Evolutionary conservation across 23 tunicate genomes (phyloP).

Genomic region (Trididemnum miniatum): DNA sequence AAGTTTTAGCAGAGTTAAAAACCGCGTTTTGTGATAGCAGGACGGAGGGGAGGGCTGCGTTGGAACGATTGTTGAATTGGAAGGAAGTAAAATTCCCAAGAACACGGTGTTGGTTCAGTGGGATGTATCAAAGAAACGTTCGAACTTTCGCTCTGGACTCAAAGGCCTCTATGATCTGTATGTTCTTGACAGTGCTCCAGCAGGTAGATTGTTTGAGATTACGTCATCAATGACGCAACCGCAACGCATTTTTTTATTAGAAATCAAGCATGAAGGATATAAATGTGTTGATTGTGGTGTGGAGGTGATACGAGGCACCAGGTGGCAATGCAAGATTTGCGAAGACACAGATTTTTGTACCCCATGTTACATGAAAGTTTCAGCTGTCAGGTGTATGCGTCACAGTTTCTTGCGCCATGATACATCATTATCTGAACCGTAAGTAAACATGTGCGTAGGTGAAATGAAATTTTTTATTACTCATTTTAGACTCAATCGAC

Average conservation of each 20-base stretch:
- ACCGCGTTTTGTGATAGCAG: too few relatives aligned
- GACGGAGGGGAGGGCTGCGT: slow-evolving; percentile 65
- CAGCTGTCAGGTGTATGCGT: background rate
- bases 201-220: slow-evolving; percentile 8
- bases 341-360: slow-evolving; percentile 50
- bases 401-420: slow-evolving; percentile 44
- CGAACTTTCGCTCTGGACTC: slow-evolving; percentile 42
- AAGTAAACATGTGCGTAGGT: too few relatives aligned
- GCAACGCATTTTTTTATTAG: too few relatives aligned
- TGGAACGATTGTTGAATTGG: slow-evolving; percentile 18
- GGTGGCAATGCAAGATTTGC: slow-evolving; percentile 52
- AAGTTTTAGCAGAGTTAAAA: too few relatives aligned
- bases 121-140: slow-evolving; percentile 43
- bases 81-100: background rate
- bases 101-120: slow-evolving; percentile 55
- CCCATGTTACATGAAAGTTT: slow-evolving; percentile 53
- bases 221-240: background rate
- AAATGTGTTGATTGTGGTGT: slow-evolving; percentile 43
- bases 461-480: too few relatives aligned
- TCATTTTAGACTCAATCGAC: too few relatives aligned
- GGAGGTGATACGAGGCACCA: slow-evolving; percentile 29
- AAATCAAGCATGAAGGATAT: slow-evolving; percentile 36
- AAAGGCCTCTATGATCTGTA: slow-evolving; percentile 43
- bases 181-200: slow-evolving; percentile 61
- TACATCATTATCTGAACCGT: background rate